Evolutionary conservation across 2,797 vertebrate genomes (phyloP), one percentile per base, ranked within the genome.

Genomic region (Acrocephalus scirpaceus): DNA sequence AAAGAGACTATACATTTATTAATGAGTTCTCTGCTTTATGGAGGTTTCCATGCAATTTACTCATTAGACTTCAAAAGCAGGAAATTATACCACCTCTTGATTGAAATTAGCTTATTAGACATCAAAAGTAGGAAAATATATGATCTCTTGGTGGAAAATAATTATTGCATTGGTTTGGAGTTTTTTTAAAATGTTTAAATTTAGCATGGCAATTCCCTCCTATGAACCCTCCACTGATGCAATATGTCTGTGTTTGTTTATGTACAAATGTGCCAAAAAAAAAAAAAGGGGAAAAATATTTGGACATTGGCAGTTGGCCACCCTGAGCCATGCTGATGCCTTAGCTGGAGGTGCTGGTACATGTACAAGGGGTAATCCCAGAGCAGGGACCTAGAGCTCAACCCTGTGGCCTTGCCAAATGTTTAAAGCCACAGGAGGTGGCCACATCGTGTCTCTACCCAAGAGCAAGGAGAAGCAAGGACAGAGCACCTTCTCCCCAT

Each of bases 1-100:
- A 97, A 96, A 96, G 93, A 83, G 71, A 87, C 94, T 70, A 94
- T 95, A 90, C 90, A 94, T 97, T 97, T 97, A 96, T 96, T 97
- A 96, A 95, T 93, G 94, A 91, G 90, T 94, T 97, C 79, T 75
- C 57, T 54, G 82, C 71, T 96, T 96, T 92, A 85, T 64, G 62
- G 91, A 95, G 94, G 88, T 96, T 98, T 97, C 93, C 51, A 14
- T 93, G 90, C 86, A 90, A 80, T 94, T 95, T 85, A 45, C 78
- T 96, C 92, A 90, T 95, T 96, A 92, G 88, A 83, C 88, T 95
- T 94, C 73, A 95, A 94, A 96, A 91, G 53, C 72, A 69, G 82
- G 80, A 84, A 88, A 61, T 76, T 88, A 57, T 76, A 27, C n/a
- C 50, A 83, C 60, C 72, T 88, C 56, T 93, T 84, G 71, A 88